phyloP scores from a whole-genome alignment of 2,113 vertebrate species.

The Etheostoma cragini region DNA sequence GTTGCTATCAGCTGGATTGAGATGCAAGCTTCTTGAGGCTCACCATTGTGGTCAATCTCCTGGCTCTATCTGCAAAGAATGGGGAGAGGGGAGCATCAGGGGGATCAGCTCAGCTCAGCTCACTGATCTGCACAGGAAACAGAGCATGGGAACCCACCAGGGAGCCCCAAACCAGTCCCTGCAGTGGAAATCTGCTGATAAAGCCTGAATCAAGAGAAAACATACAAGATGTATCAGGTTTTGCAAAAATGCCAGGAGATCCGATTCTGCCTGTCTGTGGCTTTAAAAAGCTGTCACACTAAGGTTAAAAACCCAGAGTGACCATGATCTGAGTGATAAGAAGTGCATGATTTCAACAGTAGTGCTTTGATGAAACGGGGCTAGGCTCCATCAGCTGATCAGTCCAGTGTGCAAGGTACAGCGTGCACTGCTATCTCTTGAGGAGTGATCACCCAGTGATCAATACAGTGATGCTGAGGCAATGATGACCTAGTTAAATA shows the following conservation, averaged over 20 bases:
- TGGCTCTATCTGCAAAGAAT: slow-evolving; percentile 62
- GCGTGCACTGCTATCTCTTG: background rate
- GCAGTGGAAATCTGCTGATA: slow-evolving; percentile 49
- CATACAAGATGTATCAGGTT: background rate
- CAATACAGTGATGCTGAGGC: slow-evolving; percentile 34
- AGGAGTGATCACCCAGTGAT: slow-evolving; percentile 7
- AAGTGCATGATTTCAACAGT: slow-evolving; percentile 1
- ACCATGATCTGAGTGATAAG: slow-evolving; percentile 23
- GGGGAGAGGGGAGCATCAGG: slow-evolving; percentile 62
- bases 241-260: background rate
- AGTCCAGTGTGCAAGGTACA: slow-evolving; percentile 48
- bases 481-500: slow-evolving; percentile 46
- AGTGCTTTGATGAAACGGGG: slow-evolving; percentile 5
- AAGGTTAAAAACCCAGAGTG: background rate
- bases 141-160: slow-evolving; percentile 74
- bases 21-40: slow-evolving; percentile 52
- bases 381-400: slow-evolving; percentile 10
- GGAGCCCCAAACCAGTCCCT: slow-evolving; percentile 40
- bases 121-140: slow-evolving; percentile 77
- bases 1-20: slow-evolving; percentile 57
- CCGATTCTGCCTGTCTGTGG: background rate
- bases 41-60: slow-evolving; percentile 63
- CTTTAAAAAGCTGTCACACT: background rate
- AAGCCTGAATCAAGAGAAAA: slow-evolving; percentile 32
- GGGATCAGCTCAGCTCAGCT: slow-evolving; percentile 71